Conservation (phyloP, 1,140 invertebrate species). For the Asbolus verrucosus region DNA sequence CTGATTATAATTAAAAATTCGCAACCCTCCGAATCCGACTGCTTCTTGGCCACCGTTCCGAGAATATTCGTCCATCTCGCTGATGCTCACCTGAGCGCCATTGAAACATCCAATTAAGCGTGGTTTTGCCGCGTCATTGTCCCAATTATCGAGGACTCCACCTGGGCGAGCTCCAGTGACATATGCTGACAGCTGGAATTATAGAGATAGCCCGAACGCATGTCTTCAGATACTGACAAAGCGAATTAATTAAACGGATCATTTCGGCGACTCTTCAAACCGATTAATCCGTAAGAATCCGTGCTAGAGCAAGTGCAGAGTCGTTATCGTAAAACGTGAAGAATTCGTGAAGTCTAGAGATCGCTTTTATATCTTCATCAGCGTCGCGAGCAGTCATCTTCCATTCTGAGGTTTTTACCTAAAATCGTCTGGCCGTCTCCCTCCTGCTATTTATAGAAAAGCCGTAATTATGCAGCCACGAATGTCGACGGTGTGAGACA, state of each 20-base stretch:
- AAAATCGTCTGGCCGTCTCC: constrained; percentile 34
- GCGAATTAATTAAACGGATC: constrained; percentile 21
- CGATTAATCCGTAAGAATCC: no score
- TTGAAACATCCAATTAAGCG: constrained; percentile 55
- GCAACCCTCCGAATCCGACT: constrained; percentile 5
- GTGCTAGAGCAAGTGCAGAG: neutral
- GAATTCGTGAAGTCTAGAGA: constrained; percentile 46
- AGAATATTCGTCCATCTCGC: constrained; percentile 46
- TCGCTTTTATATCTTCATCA: constrained; percentile 46
- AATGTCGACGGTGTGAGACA: constrained; percentile 19
- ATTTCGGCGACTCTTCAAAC: constrained; percentile 1
- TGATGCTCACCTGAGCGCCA: constrained; percentile 45
- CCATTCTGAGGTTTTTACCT: constrained; percentile 42
- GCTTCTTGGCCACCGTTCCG: constrained; percentile 27
- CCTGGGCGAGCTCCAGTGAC: constrained; percentile 32
- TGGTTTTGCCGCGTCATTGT: constrained; percentile 51
- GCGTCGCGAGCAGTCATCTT: constrained; percentile 32
- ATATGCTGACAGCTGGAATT: constrained; percentile 42
- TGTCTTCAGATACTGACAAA: constrained; percentile 25
- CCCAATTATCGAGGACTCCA: constrained; percentile 50
- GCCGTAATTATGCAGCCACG: constrained; percentile 17
- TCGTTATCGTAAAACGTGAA: constrained; percentile 47
- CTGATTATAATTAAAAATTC: constrained; percentile 36
- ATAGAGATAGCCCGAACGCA: constrained; percentile 26
- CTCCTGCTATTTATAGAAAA: constrained; percentile 24